Evolutionary conservation across 2,113 vertebrate genomes (phyloP).

Genomic region (Astatoreochromis straeleni): DNA sequence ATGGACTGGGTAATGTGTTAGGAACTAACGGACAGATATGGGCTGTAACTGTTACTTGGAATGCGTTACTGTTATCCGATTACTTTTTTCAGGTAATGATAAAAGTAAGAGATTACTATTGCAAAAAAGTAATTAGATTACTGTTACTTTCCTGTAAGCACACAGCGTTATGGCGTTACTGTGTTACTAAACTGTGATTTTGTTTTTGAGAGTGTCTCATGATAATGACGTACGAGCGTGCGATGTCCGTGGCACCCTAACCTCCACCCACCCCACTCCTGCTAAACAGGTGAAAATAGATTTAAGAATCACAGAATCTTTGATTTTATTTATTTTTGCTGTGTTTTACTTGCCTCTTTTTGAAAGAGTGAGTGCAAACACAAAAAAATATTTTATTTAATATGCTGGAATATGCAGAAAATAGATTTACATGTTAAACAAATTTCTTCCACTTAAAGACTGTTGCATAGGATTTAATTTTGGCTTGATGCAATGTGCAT

Average conservation of each 20-base stretch:
- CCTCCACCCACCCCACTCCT: background rate
- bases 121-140: background rate
- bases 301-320: background rate
- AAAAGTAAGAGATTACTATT: background rate
- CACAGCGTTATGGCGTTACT: background rate
- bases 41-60: background rate
- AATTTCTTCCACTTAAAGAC: background rate
- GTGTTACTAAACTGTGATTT: background rate
- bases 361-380: background rate
- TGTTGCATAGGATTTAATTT: background rate
- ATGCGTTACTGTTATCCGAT: background rate
- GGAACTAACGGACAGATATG: background rate
- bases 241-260: background rate
- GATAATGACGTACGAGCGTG: background rate
- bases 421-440: background rate
- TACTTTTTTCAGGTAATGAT: background rate
- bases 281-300: background rate
- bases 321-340: background rate
- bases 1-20: background rate
- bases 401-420: background rate
- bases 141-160: background rate
- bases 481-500: background rate
- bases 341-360: background rate
- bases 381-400: background rate
- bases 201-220: background rate